These are phyloP conservation scores for Mormyrus proboscirostris DNA, from an alignment of 2,797 vertebrate genomes.

Conservation along the genomic window DNA sequence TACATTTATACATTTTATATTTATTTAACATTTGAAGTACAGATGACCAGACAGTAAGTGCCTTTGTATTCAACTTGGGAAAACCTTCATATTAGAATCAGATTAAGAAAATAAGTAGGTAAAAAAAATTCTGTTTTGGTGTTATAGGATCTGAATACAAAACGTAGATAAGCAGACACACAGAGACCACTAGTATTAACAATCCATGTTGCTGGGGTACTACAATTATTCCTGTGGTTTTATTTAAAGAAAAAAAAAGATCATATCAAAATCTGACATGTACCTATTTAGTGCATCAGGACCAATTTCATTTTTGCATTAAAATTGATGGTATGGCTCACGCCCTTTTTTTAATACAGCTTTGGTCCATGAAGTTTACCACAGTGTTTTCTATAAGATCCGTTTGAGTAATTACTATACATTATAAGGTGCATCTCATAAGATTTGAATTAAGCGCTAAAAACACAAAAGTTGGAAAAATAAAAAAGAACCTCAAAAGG, in stretches of 20 bases:
- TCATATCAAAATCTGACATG: neutral
- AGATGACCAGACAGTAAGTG: neutral
- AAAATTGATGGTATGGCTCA: neutral
- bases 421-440: neutral
- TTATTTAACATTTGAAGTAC: conserved; percentile 1
- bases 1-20: neutral
- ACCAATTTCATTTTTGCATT: neutral
- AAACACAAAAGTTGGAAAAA: neutral
- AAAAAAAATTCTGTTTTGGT: neutral
- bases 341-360: neutral
- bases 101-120: neutral
- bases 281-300: neutral
- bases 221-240: neutral
- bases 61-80: neutral
- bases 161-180: neutral
- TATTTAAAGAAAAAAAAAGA: neutral
- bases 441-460: neutral
- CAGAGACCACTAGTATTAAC: neutral
- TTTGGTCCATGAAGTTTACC: neutral
- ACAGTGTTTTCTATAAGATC: neutral
- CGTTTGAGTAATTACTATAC: neutral
- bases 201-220: neutral
- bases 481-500: neutral
- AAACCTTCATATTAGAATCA: conserved; percentile 11
- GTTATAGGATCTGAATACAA: neutral